These are phyloP conservation scores for Leptinotarsa juncta DNA, from an alignment of 2,888 invertebrate genomes.

Conservation along the genomic window DNA sequence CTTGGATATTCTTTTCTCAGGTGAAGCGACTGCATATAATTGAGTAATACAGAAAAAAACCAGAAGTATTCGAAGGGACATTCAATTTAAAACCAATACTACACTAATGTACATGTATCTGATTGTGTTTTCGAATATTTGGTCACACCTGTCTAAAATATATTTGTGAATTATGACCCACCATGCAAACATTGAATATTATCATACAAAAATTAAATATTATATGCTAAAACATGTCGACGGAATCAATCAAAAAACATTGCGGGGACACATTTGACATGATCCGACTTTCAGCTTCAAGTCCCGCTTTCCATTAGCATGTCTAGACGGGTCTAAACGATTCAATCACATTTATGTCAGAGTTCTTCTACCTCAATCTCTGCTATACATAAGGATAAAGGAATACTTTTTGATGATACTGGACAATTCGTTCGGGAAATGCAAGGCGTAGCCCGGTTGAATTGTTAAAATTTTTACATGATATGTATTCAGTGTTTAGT, in stretches of 20 bases:
- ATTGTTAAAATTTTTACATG: too few relatives aligned
- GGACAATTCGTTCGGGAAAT: too few relatives aligned
- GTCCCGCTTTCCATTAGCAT: background rate
- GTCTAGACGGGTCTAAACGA: conserved; percentile 10
- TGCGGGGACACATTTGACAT: background rate
- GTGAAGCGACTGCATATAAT: background rate
- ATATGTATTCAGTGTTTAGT: too few relatives aligned
- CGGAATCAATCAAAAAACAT: conserved; percentile 5
- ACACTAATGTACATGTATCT: too few relatives aligned
- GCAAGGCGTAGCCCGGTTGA: too few relatives aligned
- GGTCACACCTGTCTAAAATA: background rate
- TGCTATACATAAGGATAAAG: background rate
- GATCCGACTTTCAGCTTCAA: conserved; percentile 8
- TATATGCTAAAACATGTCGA: background rate
- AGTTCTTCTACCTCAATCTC: background rate
- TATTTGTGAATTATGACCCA: background rate
- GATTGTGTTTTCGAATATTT: background rate
- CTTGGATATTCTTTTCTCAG: conserved; percentile 18
- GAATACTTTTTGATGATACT: background rate
- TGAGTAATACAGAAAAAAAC: background rate
- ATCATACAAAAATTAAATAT: background rate
- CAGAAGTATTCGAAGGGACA: background rate
- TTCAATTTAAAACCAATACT: background rate
- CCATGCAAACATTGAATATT: background rate
- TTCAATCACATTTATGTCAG: conserved; percentile 15